These are phyloP conservation scores for Stenolophus ochropezus DNA, from an alignment of 2,888 invertebrate species.

Conservation along the genomic window DNA sequence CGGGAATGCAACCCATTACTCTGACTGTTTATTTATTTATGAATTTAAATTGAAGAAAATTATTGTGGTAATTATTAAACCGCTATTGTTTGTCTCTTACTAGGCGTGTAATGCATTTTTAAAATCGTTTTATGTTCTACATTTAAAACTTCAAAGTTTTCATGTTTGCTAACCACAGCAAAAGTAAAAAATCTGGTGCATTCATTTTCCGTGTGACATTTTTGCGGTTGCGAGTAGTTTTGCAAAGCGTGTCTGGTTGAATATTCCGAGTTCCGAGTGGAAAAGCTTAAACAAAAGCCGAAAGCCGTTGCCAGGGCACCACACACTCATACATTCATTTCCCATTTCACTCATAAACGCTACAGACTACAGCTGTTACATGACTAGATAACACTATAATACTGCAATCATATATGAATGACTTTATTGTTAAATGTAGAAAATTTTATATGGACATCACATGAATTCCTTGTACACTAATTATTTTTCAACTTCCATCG, in stretches of 20 bases:
- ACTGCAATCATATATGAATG: too few relatives aligned
- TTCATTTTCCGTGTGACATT: background rate
- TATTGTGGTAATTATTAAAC: too few relatives aligned
- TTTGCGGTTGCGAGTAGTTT: background rate
- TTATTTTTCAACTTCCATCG: too few relatives aligned
- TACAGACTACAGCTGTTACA: background rate
- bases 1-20: too few relatives aligned
- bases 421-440: too few relatives aligned
- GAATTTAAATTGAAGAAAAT: too few relatives aligned
- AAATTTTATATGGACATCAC: too few relatives aligned
- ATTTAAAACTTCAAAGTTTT: background rate
- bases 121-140: background rate
- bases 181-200: background rate
- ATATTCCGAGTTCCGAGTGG: background rate
- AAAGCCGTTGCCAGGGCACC: background rate
- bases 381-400: too few relatives aligned
- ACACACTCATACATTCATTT: background rate
- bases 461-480: too few relatives aligned
- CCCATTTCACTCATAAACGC: background rate
- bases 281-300: background rate
- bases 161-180: background rate
- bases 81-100: too few relatives aligned
- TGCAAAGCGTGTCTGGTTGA: background rate
- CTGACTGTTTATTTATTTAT: too few relatives aligned
- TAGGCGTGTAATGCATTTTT: background rate